These are phyloP conservation scores for Sebastes trivittatus DNA, from an alignment of 2,797 vertebrate species.

Conservation along the genomic window DNA sequence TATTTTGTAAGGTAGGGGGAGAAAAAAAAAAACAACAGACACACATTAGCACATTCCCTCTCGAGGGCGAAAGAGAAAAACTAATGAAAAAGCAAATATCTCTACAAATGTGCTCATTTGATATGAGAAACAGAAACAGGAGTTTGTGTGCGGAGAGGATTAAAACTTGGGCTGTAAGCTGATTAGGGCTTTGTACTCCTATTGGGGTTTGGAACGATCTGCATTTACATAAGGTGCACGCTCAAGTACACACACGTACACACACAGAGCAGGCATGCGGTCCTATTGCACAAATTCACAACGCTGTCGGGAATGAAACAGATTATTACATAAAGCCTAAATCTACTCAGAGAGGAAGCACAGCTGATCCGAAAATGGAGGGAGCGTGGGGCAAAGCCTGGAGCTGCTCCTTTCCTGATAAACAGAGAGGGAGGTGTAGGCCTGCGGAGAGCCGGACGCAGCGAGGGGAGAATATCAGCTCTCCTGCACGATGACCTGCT, in stretches of 20 bases:
- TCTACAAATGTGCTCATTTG: constrained; percentile 70
- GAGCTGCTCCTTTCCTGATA: constrained; percentile 56
- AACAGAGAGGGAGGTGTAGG: constrained; percentile 43
- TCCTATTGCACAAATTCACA: constrained; percentile 45
- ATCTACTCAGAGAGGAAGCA: constrained; percentile 62
- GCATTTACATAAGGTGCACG: constrained; percentile 75
- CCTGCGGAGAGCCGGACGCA: constrained; percentile 22
- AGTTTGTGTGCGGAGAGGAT: constrained; percentile 73
- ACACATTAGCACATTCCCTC: constrained; percentile 25
- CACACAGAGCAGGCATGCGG: background rate
- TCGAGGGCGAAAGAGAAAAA: constrained; percentile 25
- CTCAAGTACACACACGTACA: constrained; percentile 14
- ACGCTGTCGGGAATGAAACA: constrained; percentile 41
- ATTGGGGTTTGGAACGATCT: constrained; percentile 71
- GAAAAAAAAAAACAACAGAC: rapidly evolving
- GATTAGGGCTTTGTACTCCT: constrained; percentile 78
- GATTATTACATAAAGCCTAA: constrained; percentile 74
- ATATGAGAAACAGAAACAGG: constrained; percentile 73
- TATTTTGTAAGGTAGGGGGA: background rate
- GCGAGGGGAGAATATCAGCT: constrained; percentile 36
- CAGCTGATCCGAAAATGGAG: constrained; percentile 65
- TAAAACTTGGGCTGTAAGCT: constrained; percentile 78
- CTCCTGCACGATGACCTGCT: constrained; percentile 58
- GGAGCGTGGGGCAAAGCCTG: constrained; percentile 39
- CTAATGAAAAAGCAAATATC: constrained; percentile 68